phyloP scores from a whole-genome alignment of 92 coral and sea anemone genomes.

The Epizoanthus ramosus region DNA sequence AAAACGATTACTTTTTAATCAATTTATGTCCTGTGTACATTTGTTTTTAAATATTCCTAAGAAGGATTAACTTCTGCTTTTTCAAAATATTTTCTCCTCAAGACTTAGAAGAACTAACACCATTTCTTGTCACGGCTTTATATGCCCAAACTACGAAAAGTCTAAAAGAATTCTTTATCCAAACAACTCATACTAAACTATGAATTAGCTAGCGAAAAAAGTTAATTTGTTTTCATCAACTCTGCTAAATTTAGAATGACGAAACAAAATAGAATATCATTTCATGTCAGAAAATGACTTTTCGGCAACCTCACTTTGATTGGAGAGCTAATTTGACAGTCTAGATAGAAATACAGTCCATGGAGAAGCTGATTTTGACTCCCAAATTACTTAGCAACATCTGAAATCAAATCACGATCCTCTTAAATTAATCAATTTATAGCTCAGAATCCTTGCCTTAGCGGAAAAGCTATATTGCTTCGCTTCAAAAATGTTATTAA shows the following conservation, averaged over 20 bases:
- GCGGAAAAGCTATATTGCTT: constrained; percentile 11
- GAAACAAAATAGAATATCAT: constrained; percentile 32
- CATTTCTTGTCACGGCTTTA: constrained; percentile 9
- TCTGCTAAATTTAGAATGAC: constrained; percentile 44
- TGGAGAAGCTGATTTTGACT: constrained; percentile 16
- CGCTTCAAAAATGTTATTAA: constrained; percentile 29
- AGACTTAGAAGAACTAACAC: background rate
- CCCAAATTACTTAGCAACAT: constrained; percentile 17
- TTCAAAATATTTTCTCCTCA: background rate
- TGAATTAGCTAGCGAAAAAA: constrained; percentile 14
- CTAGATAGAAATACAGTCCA: background rate
- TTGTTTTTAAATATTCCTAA: constrained; percentile 32
- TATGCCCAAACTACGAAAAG: background rate
- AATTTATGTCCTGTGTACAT: constrained; percentile 24
- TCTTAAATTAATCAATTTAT: constrained; percentile 15
- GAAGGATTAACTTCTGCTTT: constrained; percentile 5
- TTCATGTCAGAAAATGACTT: constrained; percentile 47
- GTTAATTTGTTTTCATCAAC: constrained; percentile 38
- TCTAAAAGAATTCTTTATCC: background rate
- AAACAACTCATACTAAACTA: background rate
- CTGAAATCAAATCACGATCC: constrained; percentile 19
- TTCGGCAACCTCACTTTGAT: constrained; percentile 35
- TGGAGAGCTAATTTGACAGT: constrained; percentile 40
- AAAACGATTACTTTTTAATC: constrained; percentile 42
- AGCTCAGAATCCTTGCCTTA: background rate